Conservation (phyloP, 2,888 invertebrate genomes). For the Pseudolycoriella hygida region DNA sequence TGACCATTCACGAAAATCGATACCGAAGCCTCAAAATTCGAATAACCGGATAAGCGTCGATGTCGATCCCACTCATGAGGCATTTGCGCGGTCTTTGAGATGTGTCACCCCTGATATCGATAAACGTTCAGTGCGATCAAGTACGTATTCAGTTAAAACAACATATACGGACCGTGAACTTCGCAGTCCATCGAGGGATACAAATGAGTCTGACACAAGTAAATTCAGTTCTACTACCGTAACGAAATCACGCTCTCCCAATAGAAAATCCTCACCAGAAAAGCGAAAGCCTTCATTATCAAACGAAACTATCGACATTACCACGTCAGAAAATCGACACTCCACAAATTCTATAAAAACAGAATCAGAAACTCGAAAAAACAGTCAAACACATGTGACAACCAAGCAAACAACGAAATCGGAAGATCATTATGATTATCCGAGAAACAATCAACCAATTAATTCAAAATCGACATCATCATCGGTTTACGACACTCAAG, state of each 20-base stretch:
- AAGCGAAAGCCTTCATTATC: background rate
- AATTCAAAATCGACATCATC: no score
- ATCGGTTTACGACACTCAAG: background rate
- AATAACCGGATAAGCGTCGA: constrained; percentile 41
- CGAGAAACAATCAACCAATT: background rate
- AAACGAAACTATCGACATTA: constrained; percentile 9
- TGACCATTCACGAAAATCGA: no score
- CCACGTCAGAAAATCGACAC: constrained; percentile 2
- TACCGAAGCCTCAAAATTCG: constrained; percentile 36
- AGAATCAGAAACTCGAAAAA: background rate
- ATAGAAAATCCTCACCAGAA: constrained; percentile 9
- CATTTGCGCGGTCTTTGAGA: constrained; percentile 55
- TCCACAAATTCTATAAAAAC: background rate
- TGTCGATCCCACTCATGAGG: constrained; percentile 54
- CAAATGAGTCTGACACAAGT: constrained; percentile 24
- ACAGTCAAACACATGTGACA: background rate
- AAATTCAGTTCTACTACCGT: constrained; percentile 24
- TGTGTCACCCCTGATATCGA: constrained; percentile 42
- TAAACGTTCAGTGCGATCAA: constrained; percentile 29
- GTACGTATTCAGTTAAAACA: constrained; percentile 35
- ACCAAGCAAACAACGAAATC: no score
- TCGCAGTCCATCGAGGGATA: constrained; percentile 27
- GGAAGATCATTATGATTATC: background rate
- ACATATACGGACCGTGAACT: constrained; percentile 28
- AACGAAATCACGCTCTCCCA: constrained; percentile 12